Base-by-base conservation (phyloP, 2,113 vertebrate species). In the Xyrauchen texanus region DNA sequence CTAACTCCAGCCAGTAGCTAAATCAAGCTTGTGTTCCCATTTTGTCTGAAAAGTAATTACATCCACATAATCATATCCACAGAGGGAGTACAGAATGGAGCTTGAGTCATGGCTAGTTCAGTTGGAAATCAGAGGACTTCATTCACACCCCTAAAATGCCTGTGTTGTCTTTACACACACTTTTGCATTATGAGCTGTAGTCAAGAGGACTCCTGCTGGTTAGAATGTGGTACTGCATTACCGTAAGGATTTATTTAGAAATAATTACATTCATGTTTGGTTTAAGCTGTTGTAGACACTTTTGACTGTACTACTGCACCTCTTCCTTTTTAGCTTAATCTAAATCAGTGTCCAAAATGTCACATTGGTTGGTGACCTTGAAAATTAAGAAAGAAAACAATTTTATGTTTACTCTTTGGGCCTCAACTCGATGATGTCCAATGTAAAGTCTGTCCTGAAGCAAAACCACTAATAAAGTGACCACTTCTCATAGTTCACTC, bases 161-260 rank as follows among this genome's bases (percentile, higher is more conserved):
- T 57, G 78, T 34, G 8, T 68, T 21, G n/a, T 62, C 58, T 63
- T 61, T 72, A 77, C 60, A 81, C 69, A 71, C 63, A 6, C 76
- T 72, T 34, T 12, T 60, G 16, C 64, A 75, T 52, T 12, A 34
- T 83, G 69, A 45, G 57, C 69, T 77, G 72, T 77, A 72, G 71
- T 71, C 84, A 81, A 79, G 81, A 83, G 84, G 84, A 85, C 81
- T 83, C 76, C 84, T 81, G 81, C 81, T 85, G 84, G 84, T 58
- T 72, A 83, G n/a, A 46, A 57, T 58, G 49, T 49, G 71, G 47
- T 68, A 68, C 57, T 82, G 67, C 80, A 84, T 5, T 15, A 46
- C 55, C 58, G 64, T 65, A n/a, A 70, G 58, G 12, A 8, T 66
- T 74, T 58, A 51, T 52, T 66, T 9, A 45, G 8, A 58, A 51